A percentile compares a stretch with the other conserved stretches of the same genome.
phyloP scores from a whole-genome alignment of 2,888 invertebrate genomes.

The Cyaniris semiargus region DNA sequence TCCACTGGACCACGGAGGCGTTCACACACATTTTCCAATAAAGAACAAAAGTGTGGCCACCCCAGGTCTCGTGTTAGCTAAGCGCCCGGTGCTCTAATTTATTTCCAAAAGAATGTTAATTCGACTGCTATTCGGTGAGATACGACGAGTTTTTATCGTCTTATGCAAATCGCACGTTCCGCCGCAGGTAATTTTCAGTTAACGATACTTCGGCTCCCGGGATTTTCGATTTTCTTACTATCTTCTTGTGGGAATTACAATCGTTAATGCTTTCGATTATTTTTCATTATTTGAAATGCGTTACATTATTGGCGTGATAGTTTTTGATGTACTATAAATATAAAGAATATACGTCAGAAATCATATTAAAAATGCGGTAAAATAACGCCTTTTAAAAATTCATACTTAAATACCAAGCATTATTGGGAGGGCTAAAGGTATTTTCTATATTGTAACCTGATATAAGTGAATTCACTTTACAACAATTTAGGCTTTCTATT shows the following conservation, averaged over 20 bases:
- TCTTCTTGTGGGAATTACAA: neutral
- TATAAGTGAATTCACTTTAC: neutral
- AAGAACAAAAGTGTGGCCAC: conserved; percentile 41
- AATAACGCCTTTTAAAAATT: too few species aligned
- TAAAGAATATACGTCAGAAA: too few species aligned
- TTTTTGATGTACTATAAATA: neutral
- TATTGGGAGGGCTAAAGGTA: too few species aligned
- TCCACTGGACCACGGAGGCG: too few species aligned
- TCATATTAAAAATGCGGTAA: too few species aligned
- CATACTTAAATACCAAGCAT: too few species aligned
- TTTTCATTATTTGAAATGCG: neutral
- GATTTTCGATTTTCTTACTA: conserved; percentile 24
- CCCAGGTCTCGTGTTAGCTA: conserved; percentile 44
- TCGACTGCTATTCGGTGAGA: conserved; percentile 49
- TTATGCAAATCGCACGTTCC: conserved; percentile 45
- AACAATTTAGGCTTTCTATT: neutral
- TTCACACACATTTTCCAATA: neutral
- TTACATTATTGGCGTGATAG: neutral
- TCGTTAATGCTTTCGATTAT: neutral
- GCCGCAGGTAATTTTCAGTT: conserved; percentile 39
- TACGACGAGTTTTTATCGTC: conserved; percentile 46
- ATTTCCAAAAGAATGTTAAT: conserved; percentile 59
- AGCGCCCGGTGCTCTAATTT: conserved; percentile 52
- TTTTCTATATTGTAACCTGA: too few species aligned
- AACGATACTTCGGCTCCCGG: conserved; percentile 35